Base-by-base conservation (phyloP, 2,113 vertebrate genomes). In the Fulica atra region DNA sequence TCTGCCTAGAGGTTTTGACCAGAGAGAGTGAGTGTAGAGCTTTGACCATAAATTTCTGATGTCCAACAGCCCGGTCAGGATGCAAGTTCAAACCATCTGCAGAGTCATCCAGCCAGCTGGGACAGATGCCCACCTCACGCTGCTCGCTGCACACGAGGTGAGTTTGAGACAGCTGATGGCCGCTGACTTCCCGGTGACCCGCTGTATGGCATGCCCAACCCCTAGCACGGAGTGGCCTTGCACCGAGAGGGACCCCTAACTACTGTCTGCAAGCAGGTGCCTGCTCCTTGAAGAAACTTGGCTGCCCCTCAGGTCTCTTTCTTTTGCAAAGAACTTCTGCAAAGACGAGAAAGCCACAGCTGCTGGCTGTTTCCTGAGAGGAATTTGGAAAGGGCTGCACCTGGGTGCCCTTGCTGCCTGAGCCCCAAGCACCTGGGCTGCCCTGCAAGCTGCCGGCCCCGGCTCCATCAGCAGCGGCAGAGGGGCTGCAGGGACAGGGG, bases 1-100 rank as follows among this genome's bases (percentile, higher is more conserved):
- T 50, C 60, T 70, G 56, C n/a, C 64, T 36, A 19, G 56, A 54
- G 59, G 23, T 61, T 79, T 36, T 84, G 64, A 46, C 10, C 36
- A 40, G 36, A 17, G 40, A 15, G 10, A 4, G 9, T 0, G 10
- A 4, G 9, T 0, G 4, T 4, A 56, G 23, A 44, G 35, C 73
- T 78, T 66, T 35, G 78, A 50, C 78, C 16, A 2, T 31, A 8
- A 28, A 16, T 46, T 40, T 36, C 69, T 24, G 36, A 24, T 24
- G 36, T 23, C 72, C 14, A 2, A 25, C 68, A 54, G 69, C 50
- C n/a, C 44, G 13, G 35, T 6, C 24, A n/a, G 64, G 64, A 53
- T 4, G 1, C 15, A 11, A 35, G 40, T 40, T 66, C 28, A 11
- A 35, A 48, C 53, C 63, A 2, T 17, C 31, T 15, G 40, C 26